Percentiles rank a stretch among this genome's conserved stretches.
Evolutionary conservation across 2,888 invertebrate species (phyloP).

Genomic region (Perizoma affinitatum): DNA sequence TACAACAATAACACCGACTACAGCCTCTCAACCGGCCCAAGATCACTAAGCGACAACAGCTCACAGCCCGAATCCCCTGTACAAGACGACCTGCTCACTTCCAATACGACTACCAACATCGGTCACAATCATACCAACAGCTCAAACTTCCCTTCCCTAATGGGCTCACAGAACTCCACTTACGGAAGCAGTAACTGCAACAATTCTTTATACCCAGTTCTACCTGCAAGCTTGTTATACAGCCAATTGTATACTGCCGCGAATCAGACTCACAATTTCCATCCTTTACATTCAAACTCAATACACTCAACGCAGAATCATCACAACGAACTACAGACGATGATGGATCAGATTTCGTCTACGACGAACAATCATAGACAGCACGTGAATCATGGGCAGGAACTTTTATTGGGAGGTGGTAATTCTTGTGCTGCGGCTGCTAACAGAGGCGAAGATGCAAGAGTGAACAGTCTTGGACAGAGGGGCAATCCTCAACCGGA

Average conservation of each 20-base stretch:
- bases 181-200: conserved; percentile 87
- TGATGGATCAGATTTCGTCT: conserved; percentile 90
- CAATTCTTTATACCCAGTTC: conserved; percentile 89
- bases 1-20: conserved; percentile 88
- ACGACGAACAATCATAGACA: conserved; percentile 85
- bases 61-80: conserved; percentile 93
- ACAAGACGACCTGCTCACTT: conserved; percentile 89
- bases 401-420: conserved; percentile 82
- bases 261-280: conserved; percentile 89
- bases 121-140: conserved; percentile 85
- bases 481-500: conserved; percentile 86
- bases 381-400: conserved; percentile 72
- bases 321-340: conserved; percentile 89
- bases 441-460: conserved; percentile 83
- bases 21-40: conserved; percentile 86
- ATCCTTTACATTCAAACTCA: conserved; percentile 86
- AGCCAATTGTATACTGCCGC: conserved; percentile 93
- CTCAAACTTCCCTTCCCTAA: conserved; percentile 86
- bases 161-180: conserved; percentile 85
- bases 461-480: conserved; percentile 81
- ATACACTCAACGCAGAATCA: conserved; percentile 86
- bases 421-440: conserved; percentile 85
- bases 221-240: conserved; percentile 92
- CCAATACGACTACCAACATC: conserved; percentile 85
- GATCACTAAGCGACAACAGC: conserved; percentile 92